Percentiles rank a stretch among this genome's conserved stretches.
These are phyloP conservation scores for Montipora efflorescens DNA, from an alignment of 64 coral and sea anemone species.

Conservation along the genomic window DNA sequence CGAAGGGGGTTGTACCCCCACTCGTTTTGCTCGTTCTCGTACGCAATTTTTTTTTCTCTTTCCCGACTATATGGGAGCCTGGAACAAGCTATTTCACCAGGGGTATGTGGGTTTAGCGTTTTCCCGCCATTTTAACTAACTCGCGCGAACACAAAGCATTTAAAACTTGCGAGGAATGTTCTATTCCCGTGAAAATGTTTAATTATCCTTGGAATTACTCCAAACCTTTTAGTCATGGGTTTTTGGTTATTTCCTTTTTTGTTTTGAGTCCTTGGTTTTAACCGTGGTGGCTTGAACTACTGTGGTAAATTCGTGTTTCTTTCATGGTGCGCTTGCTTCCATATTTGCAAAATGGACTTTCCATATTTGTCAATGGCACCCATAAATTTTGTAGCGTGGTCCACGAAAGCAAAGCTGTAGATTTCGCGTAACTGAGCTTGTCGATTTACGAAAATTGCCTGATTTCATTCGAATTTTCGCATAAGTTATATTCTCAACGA, in stretches of 20 bases:
- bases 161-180: neutral
- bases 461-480: neutral
- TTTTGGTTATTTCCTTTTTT: neutral
- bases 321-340: neutral
- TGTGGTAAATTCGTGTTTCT: neutral
- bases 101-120: neutral
- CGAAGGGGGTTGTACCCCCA: no score
- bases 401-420: neutral
- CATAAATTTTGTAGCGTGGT: neutral
- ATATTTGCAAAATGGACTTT: slow-evolving; percentile 28
- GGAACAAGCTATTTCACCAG: no score
- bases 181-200: neutral
- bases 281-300: neutral
- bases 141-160: neutral
- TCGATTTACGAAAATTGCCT: neutral
- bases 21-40: no score
- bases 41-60: neutral
- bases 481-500: neutral
- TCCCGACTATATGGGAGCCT: neutral
- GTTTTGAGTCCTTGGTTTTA: neutral
- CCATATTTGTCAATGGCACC: slow-evolving; percentile 36
- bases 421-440: neutral
- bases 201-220: no score
- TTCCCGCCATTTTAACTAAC: neutral
- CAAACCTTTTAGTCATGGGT: no score